phyloP scores from a whole-genome alignment of 2,113 vertebrate species.

The Muntiacus muntjak region DNA sequence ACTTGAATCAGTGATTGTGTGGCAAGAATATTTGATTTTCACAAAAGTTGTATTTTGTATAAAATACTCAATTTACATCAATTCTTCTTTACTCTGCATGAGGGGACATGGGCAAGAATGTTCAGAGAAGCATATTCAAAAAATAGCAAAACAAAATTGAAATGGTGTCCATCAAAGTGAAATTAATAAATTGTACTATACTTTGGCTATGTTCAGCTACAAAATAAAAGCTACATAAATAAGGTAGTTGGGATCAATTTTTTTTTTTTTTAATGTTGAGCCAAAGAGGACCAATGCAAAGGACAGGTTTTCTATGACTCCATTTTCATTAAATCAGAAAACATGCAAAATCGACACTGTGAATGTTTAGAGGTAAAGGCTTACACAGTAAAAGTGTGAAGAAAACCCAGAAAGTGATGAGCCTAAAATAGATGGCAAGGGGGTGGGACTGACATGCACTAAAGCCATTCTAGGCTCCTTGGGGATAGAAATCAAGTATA shows the following conservation, averaged over 20 bases:
- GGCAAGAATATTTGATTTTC: neutral
- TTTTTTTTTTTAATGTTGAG: neutral
- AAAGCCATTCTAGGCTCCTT: neutral
- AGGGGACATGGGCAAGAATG: neutral
- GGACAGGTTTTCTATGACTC: neutral
- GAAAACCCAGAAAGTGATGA: neutral
- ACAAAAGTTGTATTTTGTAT: neutral
- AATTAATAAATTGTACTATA: neutral
- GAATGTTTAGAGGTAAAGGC: neutral
- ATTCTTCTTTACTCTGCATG: neutral
- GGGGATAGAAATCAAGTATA: neutral
- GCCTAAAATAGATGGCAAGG: no score
- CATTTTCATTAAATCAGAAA: neutral
- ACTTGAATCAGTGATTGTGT: neutral
- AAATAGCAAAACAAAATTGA: neutral
- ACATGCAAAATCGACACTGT: neutral
- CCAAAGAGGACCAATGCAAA: neutral
- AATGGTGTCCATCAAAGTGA: neutral
- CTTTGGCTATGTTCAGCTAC: neutral
- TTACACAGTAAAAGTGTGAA: neutral
- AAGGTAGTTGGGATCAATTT: neutral
- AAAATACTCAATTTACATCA: neutral
- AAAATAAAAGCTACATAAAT: neutral
- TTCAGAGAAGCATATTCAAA: neutral
- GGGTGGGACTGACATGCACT: rapidly evolving